A percentile compares a stretch with the other conserved stretches of the same genome.
Evolutionary conservation across 37 sponge, comb jelly and placozoan genomes (phyloP).

Genomic region (Geodia barretti): DNA sequence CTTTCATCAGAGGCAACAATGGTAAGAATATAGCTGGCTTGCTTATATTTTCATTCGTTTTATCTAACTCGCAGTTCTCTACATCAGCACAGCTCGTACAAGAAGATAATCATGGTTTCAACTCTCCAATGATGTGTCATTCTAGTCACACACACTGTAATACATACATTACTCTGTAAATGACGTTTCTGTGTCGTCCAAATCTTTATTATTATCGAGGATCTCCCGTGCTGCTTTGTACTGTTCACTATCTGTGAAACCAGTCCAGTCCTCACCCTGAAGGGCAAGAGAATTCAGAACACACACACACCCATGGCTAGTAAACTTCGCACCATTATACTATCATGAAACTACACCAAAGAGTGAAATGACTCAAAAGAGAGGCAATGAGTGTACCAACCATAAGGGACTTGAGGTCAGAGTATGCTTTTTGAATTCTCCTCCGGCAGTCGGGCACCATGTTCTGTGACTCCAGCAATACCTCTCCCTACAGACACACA

Average conservation of each 20-base stretch:
- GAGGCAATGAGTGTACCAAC: conserved; percentile 23
- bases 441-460: conserved; percentile 84
- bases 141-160: too few relatives aligned
- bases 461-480: conserved; percentile 64
- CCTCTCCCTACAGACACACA: conserved; percentile 51
- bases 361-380: background rate
- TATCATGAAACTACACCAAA: background rate
- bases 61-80: conserved; percentile 75
- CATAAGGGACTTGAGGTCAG: conserved; percentile 49
- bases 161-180: too few relatives aligned
- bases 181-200: background rate
- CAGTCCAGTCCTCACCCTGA: conserved; percentile 19
- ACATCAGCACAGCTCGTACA: conserved; percentile 87
- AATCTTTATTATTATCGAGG: conserved; percentile 31
- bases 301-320: background rate
- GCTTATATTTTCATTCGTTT: background rate
- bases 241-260: conserved; percentile 54
- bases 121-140: too few relatives aligned
- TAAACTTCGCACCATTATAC: background rate
- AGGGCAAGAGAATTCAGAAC: too few relatives aligned
- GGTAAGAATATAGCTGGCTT: conserved; percentile 47
- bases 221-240: conserved; percentile 71
- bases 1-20: conserved; percentile 99
- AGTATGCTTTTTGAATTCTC: conserved; percentile 47
- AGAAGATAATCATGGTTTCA: conserved; percentile 73